These are phyloP conservation scores for Stenotaenia linearis DNA, from an alignment of 2,888 invertebrate species.

Conservation along the genomic window DNA sequence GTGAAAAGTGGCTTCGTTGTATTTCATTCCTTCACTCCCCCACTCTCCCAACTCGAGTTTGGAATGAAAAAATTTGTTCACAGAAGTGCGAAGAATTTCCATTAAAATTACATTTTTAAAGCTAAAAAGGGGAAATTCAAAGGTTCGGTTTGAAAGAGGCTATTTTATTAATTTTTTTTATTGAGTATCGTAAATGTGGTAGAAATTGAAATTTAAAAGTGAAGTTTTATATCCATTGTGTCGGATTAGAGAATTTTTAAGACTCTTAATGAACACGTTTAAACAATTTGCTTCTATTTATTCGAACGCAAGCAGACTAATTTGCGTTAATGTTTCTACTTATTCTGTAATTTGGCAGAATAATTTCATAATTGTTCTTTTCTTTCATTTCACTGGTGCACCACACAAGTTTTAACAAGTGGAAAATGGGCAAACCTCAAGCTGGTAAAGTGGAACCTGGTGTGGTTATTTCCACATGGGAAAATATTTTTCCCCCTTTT, in stretches of 20 bases:
- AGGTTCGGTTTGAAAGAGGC: no score
- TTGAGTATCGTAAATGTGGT: background rate
- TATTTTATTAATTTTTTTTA: no score
- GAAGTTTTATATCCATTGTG: background rate
- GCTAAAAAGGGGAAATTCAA: no score
- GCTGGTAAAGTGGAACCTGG: background rate
- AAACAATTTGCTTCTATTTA: constrained; percentile 6
- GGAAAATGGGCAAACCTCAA: background rate
- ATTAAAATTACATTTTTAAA: background rate
- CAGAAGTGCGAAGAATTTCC: background rate
- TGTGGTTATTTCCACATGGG: background rate
- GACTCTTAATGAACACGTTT: background rate
- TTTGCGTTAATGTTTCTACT: constrained; percentile 2
- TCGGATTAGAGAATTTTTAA: background rate
- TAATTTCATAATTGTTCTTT: constrained; percentile 17
- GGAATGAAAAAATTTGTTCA: background rate
- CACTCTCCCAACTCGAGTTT: background rate
- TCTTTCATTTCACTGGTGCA: background rate
- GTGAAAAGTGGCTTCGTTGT: constrained; percentile 24
- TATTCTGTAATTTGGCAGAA: constrained; percentile 23
- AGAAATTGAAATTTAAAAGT: background rate
- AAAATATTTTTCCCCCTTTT: background rate
- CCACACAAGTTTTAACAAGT: constrained; percentile 20
- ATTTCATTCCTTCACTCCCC: constrained; percentile 17
- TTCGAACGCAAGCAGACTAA: constrained; percentile 11